phyloP scores from a whole-genome alignment of 2,113 vertebrate genomes.

The Pavo muticus region DNA sequence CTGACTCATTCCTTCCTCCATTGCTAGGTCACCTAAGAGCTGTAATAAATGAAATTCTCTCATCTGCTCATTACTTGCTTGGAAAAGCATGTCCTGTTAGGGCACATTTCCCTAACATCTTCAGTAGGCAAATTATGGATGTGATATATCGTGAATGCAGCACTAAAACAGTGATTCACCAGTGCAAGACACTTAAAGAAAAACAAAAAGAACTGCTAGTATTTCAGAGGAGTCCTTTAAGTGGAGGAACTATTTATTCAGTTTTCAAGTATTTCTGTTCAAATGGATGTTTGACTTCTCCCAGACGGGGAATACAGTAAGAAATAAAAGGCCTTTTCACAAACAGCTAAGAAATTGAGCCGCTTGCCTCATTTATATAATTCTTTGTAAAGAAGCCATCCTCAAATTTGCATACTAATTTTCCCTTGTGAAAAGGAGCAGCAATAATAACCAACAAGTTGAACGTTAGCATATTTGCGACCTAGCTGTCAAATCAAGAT shows the following conservation, averaged over 20 bases:
- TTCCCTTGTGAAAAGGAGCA: constrained; percentile 63
- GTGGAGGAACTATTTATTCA: background rate
- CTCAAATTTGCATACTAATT: constrained; percentile 52
- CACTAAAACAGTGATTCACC: background rate
- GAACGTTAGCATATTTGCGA: constrained; percentile 35
- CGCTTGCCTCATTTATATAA: background rate
- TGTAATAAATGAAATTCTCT: background rate
- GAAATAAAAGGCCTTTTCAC: constrained; percentile 19
- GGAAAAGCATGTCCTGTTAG: background rate
- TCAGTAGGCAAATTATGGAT: background rate
- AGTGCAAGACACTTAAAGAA: background rate
- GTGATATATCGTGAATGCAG: background rate
- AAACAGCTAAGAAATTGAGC: constrained; percentile 23
- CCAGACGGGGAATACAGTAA: background rate
- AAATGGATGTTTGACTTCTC: constrained; percentile 20
- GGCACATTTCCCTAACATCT: background rate
- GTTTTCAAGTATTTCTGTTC: constrained; percentile 21
- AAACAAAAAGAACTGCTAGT: background rate
- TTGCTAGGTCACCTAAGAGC: background rate
- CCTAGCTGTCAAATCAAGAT: constrained; percentile 47
- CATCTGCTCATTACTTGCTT: background rate
- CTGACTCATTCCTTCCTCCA: background rate
- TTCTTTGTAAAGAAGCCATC: constrained; percentile 31
- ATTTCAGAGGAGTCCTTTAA: background rate
- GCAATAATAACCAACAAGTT: constrained; percentile 58